Evolutionary conservation across 2,797 vertebrate species (phyloP), one percentile per base, ranked within the genome.

Genomic region (Microchirus variegatus): DNA sequence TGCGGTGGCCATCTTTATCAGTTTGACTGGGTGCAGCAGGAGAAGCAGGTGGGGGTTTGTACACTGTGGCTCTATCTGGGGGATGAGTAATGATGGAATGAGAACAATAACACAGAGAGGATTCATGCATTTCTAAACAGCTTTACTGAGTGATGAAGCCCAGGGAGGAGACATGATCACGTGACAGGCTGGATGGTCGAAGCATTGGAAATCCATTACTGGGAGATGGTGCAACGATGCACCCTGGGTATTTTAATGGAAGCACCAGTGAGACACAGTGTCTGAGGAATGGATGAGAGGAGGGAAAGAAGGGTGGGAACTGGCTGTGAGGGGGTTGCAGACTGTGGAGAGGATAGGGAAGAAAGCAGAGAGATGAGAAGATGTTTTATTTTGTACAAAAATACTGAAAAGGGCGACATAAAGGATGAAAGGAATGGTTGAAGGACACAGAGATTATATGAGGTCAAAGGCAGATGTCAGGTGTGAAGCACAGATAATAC

Each of bases 61-160:
- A 44, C 64, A 37, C 60, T 42, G 62, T 60, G 62, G 72, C 79
- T 82, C 63, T 26, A 53, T 82, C 73, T 65, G 47, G 73, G 75
- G 71, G 76, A 72, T 75, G 82, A 87, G 77, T 80, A 75, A 83
- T 78, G 77, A 87, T 61, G 65, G 70, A 81, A 77, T 47, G 65
- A 61, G 63, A 56, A 77, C 73, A 85, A 77, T 78, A 82, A 81
- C 70, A 44, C 67, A 31, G 65, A 75, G 78, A 54, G 70, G 72
- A 81, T 78, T 89, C 80, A 85, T 89, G 84, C 85, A 89, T 89
- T 88, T 85, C 81, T 84, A 81, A 90, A 82, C 66, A 87, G 83
- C 81, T 79, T 53, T 53, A 70, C 78, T 70, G 68, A 84, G 67
- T 53, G 80, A 78, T 72, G 75, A 79, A 79, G 40, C 78, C 70